Evolutionary conservation across 2,113 vertebrate species (phyloP), one percentile per base, ranked within the genome.

Genomic region (Xyrauchen texanus): DNA sequence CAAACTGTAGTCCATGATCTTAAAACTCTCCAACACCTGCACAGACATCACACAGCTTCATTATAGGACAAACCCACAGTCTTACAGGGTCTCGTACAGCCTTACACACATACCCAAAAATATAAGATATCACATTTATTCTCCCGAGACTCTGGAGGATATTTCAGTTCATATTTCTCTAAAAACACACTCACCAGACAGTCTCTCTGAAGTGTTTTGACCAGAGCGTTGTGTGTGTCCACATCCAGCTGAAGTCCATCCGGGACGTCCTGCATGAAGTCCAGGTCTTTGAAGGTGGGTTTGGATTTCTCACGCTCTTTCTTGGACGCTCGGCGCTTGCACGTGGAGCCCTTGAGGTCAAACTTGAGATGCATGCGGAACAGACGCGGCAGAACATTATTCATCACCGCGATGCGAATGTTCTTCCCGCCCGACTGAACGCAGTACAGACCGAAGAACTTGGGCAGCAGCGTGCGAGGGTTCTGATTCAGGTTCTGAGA

Each of bases 1-100:
- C 77, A 99, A 92, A 89, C 98, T 99, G 92, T 99, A 99, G 91
- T 99, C 98, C 97, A 99, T 99, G 85, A 99, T 99, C 91, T 99
- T 99, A 89, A 99, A 99, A 83, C 98, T 99, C 90, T 99, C 97
- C 81, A 99, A 89, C 65, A 99, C 98, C 98, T 99, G 82, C 12
- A 58, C 0, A 7, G 16, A 44, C 80, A 84, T 76, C 15, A 9
- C 55, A 12, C 13, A 75, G 63, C 16, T 63, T 11, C 51, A 11
- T 52, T 7, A 47, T 2, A 34, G 21, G 3, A 34, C 21, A 34
- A 34, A 3, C 21, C 21, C 21, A 34, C 21, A 34, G 21, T 34
- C 21, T 34, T 34, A 34, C 21, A 34, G 21, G 21, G 21, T 34
- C 21, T 34, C 21, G 1, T 1, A 34, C 1, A 34, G 1, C 21